These are phyloP conservation scores for Pipistrellus nathusii DNA, from an alignment of 2,797 vertebrate species.

Conservation along the genomic window DNA sequence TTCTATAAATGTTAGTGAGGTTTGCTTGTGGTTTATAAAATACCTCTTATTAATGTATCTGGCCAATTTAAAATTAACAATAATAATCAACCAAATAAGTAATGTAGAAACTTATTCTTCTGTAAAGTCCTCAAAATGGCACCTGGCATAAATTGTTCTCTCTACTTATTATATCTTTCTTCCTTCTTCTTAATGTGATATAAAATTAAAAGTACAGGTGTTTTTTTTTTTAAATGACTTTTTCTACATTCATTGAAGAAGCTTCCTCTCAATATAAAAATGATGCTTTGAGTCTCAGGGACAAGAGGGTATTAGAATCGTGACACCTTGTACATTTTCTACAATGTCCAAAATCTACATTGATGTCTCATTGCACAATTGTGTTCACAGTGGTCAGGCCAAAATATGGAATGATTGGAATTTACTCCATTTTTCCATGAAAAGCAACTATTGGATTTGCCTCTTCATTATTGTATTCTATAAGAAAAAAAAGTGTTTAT, in stretches of 20 bases:
- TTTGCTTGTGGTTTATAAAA: neutral
- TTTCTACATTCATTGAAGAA: neutral
- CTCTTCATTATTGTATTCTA: neutral
- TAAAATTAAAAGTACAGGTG: neutral
- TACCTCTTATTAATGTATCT: neutral
- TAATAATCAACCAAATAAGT: neutral
- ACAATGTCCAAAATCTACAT: constrained; percentile 19
- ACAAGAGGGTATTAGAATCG: neutral
- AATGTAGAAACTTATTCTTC: neutral
- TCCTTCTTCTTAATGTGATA: neutral
- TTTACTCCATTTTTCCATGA: neutral
- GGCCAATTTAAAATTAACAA: neutral
- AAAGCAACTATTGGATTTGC: neutral
- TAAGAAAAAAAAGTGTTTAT: neutral
- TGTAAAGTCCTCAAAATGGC: neutral
- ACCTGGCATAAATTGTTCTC: neutral
- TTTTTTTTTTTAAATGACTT: neutral
- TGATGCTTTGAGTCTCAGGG: neutral
- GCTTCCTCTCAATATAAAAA: neutral
- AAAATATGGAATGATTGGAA: neutral
- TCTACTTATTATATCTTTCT: neutral
- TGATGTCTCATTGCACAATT: neutral
- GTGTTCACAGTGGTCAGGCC: neutral
- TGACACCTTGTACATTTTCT: neutral
- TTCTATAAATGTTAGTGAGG: neutral